Percentiles rank a stretch among this genome's conserved stretches.
These are phyloP conservation scores for Amphimallon solstitiale DNA, from an alignment of 2,888 invertebrate species.

Conservation along the genomic window DNA sequence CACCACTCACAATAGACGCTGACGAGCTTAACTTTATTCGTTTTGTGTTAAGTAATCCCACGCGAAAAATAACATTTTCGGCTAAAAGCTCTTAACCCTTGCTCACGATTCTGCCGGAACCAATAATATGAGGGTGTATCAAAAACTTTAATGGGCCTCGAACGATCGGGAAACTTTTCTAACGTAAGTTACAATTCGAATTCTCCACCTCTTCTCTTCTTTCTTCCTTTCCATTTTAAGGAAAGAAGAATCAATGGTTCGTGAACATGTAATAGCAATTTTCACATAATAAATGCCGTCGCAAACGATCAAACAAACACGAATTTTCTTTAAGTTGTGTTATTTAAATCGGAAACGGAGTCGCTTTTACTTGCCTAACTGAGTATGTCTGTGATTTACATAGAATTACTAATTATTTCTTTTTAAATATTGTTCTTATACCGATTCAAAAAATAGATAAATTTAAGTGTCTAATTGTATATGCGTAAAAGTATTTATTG, in stretches of 20 bases:
- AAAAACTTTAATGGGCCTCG: conserved; percentile 27
- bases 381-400: not conserved
- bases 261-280: conserved; percentile 33
- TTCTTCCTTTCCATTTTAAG: conserved; percentile 14
- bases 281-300: conserved; percentile 32
- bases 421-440: too few relatives aligned
- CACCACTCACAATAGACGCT: conserved; percentile 3
- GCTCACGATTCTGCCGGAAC: conserved; percentile 15
- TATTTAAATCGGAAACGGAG: conserved; percentile 22
- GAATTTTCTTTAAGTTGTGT: conserved; percentile 6
- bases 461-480: too few relatives aligned
- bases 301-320: conserved; percentile 34
- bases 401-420: too few relatives aligned
- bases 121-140: conserved; percentile 31
- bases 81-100: conserved; percentile 32
- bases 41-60: conserved; percentile 11
- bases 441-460: too few relatives aligned
- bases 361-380: conserved; percentile 11
- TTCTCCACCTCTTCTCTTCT: not conserved
- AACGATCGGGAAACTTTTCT: conserved; percentile 26
- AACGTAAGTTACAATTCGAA: conserved; percentile 25
- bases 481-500: too few relatives aligned
- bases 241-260: conserved; percentile 22
- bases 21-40: conserved; percentile 7
- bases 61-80: conserved; percentile 27